phyloP scores from a whole-genome alignment of 2,113 vertebrate species.

The Dipodomys merriami region DNA sequence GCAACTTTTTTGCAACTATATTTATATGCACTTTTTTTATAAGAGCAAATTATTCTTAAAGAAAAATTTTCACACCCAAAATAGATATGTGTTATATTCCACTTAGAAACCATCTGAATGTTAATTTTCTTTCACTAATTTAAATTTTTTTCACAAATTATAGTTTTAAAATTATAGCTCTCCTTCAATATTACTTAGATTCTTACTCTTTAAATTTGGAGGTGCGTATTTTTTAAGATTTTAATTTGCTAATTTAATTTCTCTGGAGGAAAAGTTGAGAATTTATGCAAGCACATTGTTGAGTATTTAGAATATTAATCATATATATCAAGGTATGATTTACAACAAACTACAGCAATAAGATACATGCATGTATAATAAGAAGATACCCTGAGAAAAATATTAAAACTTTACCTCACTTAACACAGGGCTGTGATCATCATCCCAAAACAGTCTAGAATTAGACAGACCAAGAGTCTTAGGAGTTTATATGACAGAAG shows the following conservation, averaged over 20 bases:
- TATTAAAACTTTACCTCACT: not conserved
- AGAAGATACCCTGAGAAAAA: not conserved
- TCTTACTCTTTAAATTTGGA: not conserved
- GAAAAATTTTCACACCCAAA: constrained; percentile 57
- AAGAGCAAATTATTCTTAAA: constrained; percentile 52
- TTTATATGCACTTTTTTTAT: constrained; percentile 48
- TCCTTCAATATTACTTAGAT: not conserved
- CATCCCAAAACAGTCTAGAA: not conserved
- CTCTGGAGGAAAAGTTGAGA: constrained; percentile 15
- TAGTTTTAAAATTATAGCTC: constrained; percentile 42
- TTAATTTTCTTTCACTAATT: constrained; percentile 54
- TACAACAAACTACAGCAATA: not conserved
- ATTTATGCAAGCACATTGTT: constrained; percentile 67
- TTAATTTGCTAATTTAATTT: constrained; percentile 63
- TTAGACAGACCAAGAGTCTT: not conserved
- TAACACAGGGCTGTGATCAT: not conserved
- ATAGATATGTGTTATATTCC: constrained; percentile 56
- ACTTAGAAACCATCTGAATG: constrained; percentile 57
- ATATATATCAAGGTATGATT: constrained; percentile 1
- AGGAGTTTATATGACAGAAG: not conserved
- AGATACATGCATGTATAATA: not conserved
- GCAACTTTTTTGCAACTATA: constrained; percentile 34
- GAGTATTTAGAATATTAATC: constrained; percentile 68
- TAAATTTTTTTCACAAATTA: constrained; percentile 57
- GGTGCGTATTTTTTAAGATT: not conserved